These are phyloP conservation scores for Sebastes iracundus DNA, from an alignment of 2,797 vertebrate species.

Conservation along the genomic window DNA sequence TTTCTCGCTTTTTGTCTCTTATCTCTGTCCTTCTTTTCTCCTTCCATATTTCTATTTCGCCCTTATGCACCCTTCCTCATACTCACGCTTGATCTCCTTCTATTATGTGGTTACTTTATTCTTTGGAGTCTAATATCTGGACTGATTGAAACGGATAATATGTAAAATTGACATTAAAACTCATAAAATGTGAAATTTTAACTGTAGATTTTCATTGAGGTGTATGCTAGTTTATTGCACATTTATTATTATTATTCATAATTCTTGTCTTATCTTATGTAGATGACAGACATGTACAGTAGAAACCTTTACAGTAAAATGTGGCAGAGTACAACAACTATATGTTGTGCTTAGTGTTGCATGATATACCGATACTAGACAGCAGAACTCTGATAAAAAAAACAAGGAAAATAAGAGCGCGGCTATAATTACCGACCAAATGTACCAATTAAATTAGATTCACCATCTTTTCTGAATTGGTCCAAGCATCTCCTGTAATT, in stretches of 20 bases:
- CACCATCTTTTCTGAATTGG: too few species aligned
- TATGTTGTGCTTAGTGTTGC: background rate
- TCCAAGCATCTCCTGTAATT: too few species aligned
- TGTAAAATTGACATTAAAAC: background rate
- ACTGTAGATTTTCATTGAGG: background rate
- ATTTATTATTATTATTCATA: background rate
- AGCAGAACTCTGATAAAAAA: too few species aligned
- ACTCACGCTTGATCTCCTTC: background rate
- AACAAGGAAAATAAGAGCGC: too few species aligned
- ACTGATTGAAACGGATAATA: background rate
- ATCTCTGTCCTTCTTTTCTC: constrained; percentile 54
- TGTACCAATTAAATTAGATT: too few species aligned
- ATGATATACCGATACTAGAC: too few species aligned
- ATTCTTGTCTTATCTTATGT: background rate
- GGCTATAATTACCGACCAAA: too few species aligned
- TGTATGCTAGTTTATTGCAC: background rate
- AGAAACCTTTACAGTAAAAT: background rate
- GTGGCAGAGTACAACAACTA: background rate
- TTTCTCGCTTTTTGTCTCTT: constrained; percentile 61
- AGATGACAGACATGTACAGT: background rate
- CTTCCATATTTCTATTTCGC: constrained; percentile 27
- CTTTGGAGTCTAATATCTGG: background rate
- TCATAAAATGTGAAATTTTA: background rate
- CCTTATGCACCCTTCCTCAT: background rate
- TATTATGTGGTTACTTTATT: background rate